Evolutionary conservation across 2,888 invertebrate genomes (phyloP).

Genomic region (Protonemura montana): DNA sequence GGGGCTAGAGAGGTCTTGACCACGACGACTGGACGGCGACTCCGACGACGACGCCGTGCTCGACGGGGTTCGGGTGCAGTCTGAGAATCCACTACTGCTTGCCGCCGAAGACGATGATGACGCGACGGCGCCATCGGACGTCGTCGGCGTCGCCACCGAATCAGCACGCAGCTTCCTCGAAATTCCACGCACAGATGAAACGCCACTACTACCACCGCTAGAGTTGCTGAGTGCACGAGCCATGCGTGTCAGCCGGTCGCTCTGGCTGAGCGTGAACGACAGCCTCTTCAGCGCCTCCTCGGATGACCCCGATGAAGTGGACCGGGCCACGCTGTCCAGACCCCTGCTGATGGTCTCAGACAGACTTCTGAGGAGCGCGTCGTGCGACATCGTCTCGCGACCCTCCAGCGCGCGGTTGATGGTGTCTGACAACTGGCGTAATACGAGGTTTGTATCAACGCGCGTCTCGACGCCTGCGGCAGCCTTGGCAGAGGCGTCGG

Average conservation of each 20-base stretch:
- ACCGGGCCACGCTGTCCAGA: conserved; percentile 54
- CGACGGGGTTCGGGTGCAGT: conserved; percentile 49
- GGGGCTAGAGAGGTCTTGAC: conserved; percentile 28
- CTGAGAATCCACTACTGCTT: conserved; percentile 51
- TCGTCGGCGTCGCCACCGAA: neutral
- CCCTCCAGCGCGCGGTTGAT: conserved; percentile 59
- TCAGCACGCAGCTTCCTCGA: neutral
- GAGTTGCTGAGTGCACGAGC: conserved; percentile 58
- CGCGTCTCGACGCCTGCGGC: neutral
- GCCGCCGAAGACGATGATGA: conserved; percentile 49
- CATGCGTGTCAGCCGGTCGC: conserved; percentile 57
- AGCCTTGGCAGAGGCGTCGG: conserved; percentile 53
- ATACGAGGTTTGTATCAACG: conserved; percentile 53
- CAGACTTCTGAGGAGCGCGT: conserved; percentile 58
- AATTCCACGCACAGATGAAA: conserved; percentile 53
- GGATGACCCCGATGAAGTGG: conserved; percentile 51
- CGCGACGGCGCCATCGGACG: conserved; percentile 38
- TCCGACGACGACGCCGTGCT: conserved; percentile 46
- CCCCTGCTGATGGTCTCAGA: conserved; percentile 57
- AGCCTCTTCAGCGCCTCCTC: conserved; percentile 60
- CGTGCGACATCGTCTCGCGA: conserved; percentile 55
- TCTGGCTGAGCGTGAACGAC: conserved; percentile 58
- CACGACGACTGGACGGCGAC: conserved; percentile 37
- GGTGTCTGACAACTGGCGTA: conserved; percentile 58
- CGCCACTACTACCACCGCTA: conserved; percentile 55